Evolutionary conservation across 2,113 vertebrate genomes (phyloP).

Genomic region (Delphinus delphis): DNA sequence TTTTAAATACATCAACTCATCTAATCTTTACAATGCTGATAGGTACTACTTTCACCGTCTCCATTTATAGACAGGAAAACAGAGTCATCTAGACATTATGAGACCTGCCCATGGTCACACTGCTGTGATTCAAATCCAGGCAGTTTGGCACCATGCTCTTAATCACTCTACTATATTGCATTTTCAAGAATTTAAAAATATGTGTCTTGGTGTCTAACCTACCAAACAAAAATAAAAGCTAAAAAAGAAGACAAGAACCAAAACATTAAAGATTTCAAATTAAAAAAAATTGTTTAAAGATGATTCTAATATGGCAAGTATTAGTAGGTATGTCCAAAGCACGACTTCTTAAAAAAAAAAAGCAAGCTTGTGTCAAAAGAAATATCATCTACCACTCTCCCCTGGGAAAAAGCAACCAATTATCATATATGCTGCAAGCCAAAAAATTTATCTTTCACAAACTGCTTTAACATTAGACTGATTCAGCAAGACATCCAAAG

Average conservation of each 20-base stretch:
- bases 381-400: not conserved
- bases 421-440: constrained; percentile 28
- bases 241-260: not conserved
- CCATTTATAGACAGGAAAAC: not conserved
- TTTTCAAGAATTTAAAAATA: not conserved
- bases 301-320: not conserved
- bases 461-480: constrained; percentile 37
- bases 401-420: constrained; percentile 28
- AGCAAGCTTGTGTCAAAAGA: not conserved
- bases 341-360: not conserved
- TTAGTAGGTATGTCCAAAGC: not conserved
- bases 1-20: not conserved
- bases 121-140: not conserved
- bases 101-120: not conserved
- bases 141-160: not conserved
- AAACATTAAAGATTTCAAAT: constrained; percentile 16
- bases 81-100: not conserved
- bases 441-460: constrained; percentile 26
- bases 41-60: not conserved
- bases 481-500: not conserved
- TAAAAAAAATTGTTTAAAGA: not conserved
- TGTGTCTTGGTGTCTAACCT: not conserved
- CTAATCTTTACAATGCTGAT: not conserved
- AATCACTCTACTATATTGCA: not conserved
- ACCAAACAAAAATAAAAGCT: not conserved